A percentile compares a stretch with the other conserved stretches of the same genome.
Conservation (phyloP, 92 coral and sea anemone species). For the Phenganax stokvisi region DNA sequence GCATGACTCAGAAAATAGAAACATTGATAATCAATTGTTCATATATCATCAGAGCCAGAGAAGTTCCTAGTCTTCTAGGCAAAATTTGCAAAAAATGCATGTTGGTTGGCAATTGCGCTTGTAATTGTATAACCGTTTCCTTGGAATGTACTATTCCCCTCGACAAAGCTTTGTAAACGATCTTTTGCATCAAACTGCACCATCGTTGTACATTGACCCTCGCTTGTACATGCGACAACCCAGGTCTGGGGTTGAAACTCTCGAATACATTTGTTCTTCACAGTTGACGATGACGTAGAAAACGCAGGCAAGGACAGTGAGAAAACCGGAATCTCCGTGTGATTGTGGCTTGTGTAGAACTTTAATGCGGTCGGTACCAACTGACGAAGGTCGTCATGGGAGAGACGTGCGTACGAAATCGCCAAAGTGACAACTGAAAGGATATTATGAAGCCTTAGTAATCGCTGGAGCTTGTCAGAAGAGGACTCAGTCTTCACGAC, state of each 20-base stretch:
- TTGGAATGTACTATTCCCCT: not conserved
- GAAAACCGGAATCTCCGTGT: constrained; percentile 62
- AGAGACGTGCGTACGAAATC: constrained; percentile 61
- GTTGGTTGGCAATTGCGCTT: constrained; percentile 1
- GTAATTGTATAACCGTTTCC: constrained; percentile 1
- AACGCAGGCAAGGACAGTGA: constrained; percentile 89
- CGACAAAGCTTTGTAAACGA: constrained; percentile 12
- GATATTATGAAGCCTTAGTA: constrained; percentile 72
- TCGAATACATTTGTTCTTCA: constrained; percentile 60
- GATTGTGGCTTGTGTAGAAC: constrained; percentile 61
- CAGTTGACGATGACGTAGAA: constrained; percentile 67
- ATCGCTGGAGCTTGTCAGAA: constrained; percentile 54
- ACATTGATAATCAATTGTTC: no score
- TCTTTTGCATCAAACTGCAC: constrained; percentile 12
- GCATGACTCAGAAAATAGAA: no score
- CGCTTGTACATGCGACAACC: constrained; percentile 28
- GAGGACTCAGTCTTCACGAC: constrained; percentile 44
- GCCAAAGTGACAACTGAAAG: constrained; percentile 72
- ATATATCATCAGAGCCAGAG: no score
- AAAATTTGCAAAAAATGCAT: not conserved
- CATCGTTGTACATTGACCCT: constrained; percentile 13
- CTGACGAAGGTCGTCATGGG: constrained; percentile 68
- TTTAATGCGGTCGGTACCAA: constrained; percentile 68
- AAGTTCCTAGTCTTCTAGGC: not conserved
- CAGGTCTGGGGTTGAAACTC: constrained; percentile 35